Evolutionary conservation across 1,140 invertebrate species (phyloP).

Genomic region (Procambarus clarkii): DNA sequence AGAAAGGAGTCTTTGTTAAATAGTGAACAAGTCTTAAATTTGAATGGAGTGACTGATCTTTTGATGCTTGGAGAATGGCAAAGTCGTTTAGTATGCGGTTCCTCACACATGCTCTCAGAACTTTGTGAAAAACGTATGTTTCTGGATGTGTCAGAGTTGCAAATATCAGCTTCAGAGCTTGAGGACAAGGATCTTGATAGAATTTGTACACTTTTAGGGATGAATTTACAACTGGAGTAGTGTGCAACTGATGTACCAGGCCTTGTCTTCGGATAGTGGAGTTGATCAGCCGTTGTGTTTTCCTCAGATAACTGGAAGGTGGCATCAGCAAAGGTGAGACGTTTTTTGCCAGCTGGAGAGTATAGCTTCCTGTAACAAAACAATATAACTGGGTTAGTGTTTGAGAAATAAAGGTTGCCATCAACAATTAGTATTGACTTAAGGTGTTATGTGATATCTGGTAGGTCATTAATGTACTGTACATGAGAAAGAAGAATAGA

Average conservation of each 20-base stretch:
- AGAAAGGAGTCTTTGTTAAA: not conserved
- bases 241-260: not conserved
- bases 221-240: not conserved
- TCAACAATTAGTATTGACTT: too few relatives aligned
- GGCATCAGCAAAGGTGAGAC: not conserved
- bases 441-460: too few relatives aligned
- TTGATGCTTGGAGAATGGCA: not conserved
- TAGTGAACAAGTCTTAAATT: not conserved
- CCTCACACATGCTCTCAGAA: not conserved
- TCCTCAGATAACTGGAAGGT: not conserved
- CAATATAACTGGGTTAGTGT: too few relatives aligned
- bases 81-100: not conserved
- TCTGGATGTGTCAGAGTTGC: not conserved
- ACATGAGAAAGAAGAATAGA: too few relatives aligned
- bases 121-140: not conserved
- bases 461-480: too few relatives aligned
- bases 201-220: not conserved
- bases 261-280: not conserved
- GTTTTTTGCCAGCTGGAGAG: not conserved
- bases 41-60: not conserved
- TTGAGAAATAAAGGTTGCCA: too few relatives aligned
- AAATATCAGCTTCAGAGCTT: not conserved
- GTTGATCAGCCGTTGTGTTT: not conserved
- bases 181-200: not conserved
- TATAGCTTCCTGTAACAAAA: not conserved